phyloP scores from a whole-genome alignment of 2,888 invertebrate genomes.

The Odontocerum albicorne region DNA sequence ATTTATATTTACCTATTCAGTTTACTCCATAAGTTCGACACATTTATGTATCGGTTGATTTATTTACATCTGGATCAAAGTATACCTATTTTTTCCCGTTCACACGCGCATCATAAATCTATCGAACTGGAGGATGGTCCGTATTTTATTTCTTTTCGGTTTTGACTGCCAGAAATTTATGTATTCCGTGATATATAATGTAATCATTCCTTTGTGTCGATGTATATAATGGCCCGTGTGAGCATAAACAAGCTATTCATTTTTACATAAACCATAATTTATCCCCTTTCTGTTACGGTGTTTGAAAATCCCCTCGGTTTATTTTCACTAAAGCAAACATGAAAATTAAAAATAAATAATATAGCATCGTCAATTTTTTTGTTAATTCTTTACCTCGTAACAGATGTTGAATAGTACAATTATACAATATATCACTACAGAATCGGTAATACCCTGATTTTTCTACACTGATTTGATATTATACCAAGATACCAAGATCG shows the following conservation, averaged over 20 bases:
- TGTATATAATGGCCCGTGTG: slow-evolving; percentile 16
- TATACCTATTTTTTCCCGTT: slow-evolving; percentile 1
- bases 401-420: no score
- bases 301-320: slow-evolving; percentile 7
- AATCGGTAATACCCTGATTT: no score
- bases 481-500: no score
- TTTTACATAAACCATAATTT: slow-evolving; percentile 16
- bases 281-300: background rate
- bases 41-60: slow-evolving; percentile 6
- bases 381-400: no score
- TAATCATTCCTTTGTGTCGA: slow-evolving; percentile 15
- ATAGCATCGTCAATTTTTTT: no score
- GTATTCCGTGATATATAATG: slow-evolving; percentile 16
- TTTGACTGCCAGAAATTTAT: slow-evolving; percentile 14
- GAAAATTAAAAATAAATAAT: slow-evolving; percentile 6
- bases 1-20: no score
- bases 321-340: slow-evolving; percentile 9
- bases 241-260: slow-evolving; percentile 15
- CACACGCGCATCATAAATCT: slow-evolving; percentile 12
- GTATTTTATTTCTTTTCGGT: slow-evolving; percentile 14
- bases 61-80: slow-evolving; percentile 3
- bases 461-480: no score
- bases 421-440: no score
- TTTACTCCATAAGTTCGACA: background rate
- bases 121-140: slow-evolving; percentile 1